Base-by-base conservation (phyloP, 92 coral and sea anemone species). In the Porites evermanni region DNA sequence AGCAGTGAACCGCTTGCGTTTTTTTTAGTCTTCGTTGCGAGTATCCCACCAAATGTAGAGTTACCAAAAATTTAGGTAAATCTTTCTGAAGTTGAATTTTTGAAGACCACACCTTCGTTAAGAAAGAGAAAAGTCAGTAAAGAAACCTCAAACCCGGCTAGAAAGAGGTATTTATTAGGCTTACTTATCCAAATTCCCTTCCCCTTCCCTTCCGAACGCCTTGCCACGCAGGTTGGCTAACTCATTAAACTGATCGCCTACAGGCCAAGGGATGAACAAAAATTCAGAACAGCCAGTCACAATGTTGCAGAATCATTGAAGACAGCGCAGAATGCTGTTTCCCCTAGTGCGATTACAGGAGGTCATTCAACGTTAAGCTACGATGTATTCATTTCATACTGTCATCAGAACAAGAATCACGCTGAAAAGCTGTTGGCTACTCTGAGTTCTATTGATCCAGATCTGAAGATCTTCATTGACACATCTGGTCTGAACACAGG, bases 301-400 rank as follows among this genome's bases (percentile, higher is more conserved):
- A 50, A 74, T 20, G 87, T 72, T 17, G 86, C 75, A 19, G 79
- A 83, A 29, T 81, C 85, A 6, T 52, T 81, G 58, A 26, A 68
- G 77, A 54, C 32, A 63, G 17, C 69, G 4, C 79, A 61, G 53
- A 58, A 61, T 13, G 79, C 4, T 59, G 5, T 17, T 2, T 59
- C 77, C 9, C n/a, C 78, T 44, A 12, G 63, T 5, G 63, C 64
- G 18, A 63, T 26, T 12, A 81, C 87, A 9, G 52, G 50, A 75
- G 9, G 52, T 12, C 63, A 16, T 12, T 7, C 53, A 63, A 13
- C 82, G 21, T 26, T 19, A 24, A 71, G 84, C 14, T 94, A 96
- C 75, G 98, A 96, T 84, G 96, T 96, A 11, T 96, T 96, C 71
- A 91, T 96, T 38, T 96, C 98, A 1, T 96, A 96, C 70, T 94